phyloP scores from a whole-genome alignment of 2,797 vertebrate genomes.

The Eptatretus atami region DNA sequence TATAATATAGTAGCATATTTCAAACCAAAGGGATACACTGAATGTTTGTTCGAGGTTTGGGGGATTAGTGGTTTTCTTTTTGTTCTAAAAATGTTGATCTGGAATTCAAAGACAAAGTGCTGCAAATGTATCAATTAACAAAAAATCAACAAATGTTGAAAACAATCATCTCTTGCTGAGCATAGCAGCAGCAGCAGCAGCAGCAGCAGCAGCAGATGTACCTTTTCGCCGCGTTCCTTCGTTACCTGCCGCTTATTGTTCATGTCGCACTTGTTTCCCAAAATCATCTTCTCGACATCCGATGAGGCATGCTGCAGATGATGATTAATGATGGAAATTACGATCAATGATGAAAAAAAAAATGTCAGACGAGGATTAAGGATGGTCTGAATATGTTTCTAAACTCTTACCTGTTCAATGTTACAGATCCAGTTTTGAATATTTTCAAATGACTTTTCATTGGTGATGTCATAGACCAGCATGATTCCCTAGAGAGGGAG shows the following conservation, averaged over 20 bases:
- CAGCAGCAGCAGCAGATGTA: conserved; percentile 13
- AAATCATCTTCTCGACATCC: conserved; percentile 85
- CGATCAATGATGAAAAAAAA: too few relatives aligned
- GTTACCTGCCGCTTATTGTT: conserved; percentile 90
- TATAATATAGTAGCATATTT: too few relatives aligned
- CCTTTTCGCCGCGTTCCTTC: conserved; percentile 90
- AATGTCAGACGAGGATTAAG: not conserved
- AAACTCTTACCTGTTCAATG: conserved; percentile 49
- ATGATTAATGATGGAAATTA: not conserved
- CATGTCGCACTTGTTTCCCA: conserved; percentile 98
- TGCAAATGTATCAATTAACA: too few relatives aligned
- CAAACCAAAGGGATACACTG: too few relatives aligned
- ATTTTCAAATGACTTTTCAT: conserved; percentile 95
- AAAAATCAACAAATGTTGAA: too few relatives aligned
- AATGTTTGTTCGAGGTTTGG: too few relatives aligned
- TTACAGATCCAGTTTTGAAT: conserved; percentile 99
- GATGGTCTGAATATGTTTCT: not conserved
- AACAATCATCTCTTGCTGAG: too few relatives aligned
- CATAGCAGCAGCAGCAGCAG: too few relatives aligned
- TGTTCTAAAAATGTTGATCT: too few relatives aligned
- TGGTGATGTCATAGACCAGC: conserved; percentile 93
- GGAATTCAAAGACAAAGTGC: too few relatives aligned
- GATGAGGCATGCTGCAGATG: conserved; percentile 54
- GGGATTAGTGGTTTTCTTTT: too few relatives aligned
- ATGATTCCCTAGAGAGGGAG: conserved; percentile 43